phyloP scores from a whole-genome alignment of 2,797 vertebrate genomes.

The Enoplosus armatus region DNA sequence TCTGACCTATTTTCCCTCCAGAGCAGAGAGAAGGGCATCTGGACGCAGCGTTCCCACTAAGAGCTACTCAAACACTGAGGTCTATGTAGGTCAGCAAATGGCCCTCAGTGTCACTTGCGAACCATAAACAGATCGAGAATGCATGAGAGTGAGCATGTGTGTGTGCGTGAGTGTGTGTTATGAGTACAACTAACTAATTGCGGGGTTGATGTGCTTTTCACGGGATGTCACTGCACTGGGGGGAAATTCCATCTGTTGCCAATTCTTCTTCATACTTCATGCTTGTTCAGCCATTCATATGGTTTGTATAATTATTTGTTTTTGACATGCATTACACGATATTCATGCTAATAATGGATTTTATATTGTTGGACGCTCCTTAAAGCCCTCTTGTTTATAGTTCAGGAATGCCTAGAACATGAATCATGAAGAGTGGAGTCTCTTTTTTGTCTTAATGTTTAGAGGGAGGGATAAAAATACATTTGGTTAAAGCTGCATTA shows the following conservation, averaged over 20 bases:
- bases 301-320: slow-evolving; percentile 56
- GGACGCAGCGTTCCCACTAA: slow-evolving; percentile 65
- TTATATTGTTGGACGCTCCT: background rate
- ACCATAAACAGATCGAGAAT: slow-evolving; percentile 63
- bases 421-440: background rate
- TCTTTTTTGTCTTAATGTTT: background rate
- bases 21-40: slow-evolving; percentile 70
- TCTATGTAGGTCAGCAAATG: slow-evolving; percentile 82
- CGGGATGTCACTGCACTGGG: slow-evolving; percentile 54
- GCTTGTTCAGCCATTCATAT: slow-evolving; percentile 66
- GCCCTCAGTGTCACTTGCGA: slow-evolving; percentile 68
- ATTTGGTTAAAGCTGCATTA: background rate
- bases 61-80: slow-evolving; percentile 54
- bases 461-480: background rate
- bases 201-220: slow-evolving; percentile 71
- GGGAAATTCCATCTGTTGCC: slow-evolving; percentile 79
- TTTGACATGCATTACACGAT: slow-evolving; percentile 51
- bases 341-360: slow-evolving; percentile 40
- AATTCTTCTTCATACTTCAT: slow-evolving; percentile 72
- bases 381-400: slow-evolving; percentile 1
- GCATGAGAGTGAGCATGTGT: slow-evolving; percentile 27
- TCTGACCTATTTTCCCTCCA: slow-evolving; percentile 76
- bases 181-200: slow-evolving; percentile 67
- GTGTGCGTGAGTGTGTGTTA: slow-evolving; percentile 28
- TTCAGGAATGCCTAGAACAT: background rate